Percentiles rank a stretch among this genome's conserved stretches.
Conservation (phyloP, 2,888 invertebrate species). For the Drosophila siamana region DNA sequence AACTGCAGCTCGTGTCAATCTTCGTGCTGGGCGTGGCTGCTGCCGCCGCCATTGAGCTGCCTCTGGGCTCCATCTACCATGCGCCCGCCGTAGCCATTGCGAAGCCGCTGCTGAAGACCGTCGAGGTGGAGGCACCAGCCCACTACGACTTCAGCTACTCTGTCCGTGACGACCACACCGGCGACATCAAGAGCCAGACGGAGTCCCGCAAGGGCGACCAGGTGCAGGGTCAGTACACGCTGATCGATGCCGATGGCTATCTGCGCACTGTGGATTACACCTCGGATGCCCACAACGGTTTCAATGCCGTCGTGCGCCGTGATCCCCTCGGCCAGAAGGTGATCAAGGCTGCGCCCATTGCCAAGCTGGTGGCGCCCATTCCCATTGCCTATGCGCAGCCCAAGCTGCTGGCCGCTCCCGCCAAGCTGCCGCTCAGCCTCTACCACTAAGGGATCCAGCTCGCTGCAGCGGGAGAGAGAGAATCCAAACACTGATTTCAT, state of each 20-base stretch:
- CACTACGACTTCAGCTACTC: conserved; percentile 86
- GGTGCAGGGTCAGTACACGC: conserved; percentile 86
- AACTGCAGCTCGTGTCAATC: conserved; percentile 74
- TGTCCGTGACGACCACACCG: conserved; percentile 86
- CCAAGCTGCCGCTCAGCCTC: conserved; percentile 58
- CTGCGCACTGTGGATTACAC: conserved; percentile 87
- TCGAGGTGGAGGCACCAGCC: conserved; percentile 85
- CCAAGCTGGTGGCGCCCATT: conserved; percentile 79
- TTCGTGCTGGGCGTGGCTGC: conserved; percentile 77
- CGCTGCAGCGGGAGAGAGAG: conserved; percentile 50
- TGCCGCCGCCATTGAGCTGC: conserved; percentile 77
- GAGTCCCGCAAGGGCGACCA: conserved; percentile 87
- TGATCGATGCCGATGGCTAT: conserved; percentile 87
- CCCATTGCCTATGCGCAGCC: conserved; percentile 76
- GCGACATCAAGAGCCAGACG: conserved; percentile 86
- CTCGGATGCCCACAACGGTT: conserved; percentile 87
- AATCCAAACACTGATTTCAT: conserved; percentile 72
- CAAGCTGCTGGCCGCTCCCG: conserved; percentile 65
- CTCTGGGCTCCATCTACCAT: conserved; percentile 63
- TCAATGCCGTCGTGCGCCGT: conserved; percentile 87
- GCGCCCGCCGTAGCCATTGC: conserved; percentile 65
- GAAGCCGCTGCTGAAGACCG: conserved; percentile 78
- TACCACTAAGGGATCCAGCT: conserved; percentile 56
- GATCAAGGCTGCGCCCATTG: conserved; percentile 83
- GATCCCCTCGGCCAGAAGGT: conserved; percentile 85